Evolutionary conservation across 2,113 vertebrate species (phyloP).

Genomic region (Rhinolophus sinicus): DNA sequence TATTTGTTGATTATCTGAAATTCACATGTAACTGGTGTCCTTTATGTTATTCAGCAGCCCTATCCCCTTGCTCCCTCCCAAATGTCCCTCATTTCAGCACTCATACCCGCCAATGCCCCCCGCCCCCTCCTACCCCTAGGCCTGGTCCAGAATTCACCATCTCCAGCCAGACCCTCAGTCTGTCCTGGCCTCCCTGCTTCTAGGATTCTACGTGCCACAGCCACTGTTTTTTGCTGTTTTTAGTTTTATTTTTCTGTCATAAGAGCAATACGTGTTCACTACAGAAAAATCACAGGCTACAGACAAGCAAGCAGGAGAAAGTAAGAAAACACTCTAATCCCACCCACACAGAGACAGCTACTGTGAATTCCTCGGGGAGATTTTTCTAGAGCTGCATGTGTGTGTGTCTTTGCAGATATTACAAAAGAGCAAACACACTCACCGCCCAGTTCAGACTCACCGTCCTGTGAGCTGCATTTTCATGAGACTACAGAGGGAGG

Average conservation of each 20-base stretch:
- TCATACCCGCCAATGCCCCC: fast-evolving
- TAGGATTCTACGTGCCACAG: not conserved
- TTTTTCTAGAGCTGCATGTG: slow-evolving; percentile 59
- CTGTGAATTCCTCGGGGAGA: slow-evolving; percentile 38
- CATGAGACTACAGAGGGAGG: fast-evolving
- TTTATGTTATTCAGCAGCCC: not conserved
- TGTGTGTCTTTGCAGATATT: not conserved
- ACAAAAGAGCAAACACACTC: not conserved
- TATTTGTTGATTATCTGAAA: not conserved
- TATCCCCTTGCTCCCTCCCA: no score
- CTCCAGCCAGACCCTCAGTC: not conserved
- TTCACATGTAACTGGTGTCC: not conserved
- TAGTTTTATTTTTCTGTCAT: slow-evolving; percentile 60
- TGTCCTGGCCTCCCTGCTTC: not conserved
- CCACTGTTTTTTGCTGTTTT: not conserved
- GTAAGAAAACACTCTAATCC: slow-evolving; percentile 69
- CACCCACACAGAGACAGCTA: slow-evolving; percentile 66
- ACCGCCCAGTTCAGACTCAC: not conserved
- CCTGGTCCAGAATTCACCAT: not conserved
- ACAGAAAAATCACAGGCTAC: slow-evolving; percentile 69
- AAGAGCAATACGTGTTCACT: slow-evolving; percentile 62
- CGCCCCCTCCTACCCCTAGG: not conserved
- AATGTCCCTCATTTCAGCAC: no score
- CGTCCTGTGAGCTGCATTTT: fast-evolving
- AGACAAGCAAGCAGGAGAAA: slow-evolving; percentile 62